Conservation (phyloP, 2,797 vertebrate genomes). For the Hafferia zeledoni region DNA sequence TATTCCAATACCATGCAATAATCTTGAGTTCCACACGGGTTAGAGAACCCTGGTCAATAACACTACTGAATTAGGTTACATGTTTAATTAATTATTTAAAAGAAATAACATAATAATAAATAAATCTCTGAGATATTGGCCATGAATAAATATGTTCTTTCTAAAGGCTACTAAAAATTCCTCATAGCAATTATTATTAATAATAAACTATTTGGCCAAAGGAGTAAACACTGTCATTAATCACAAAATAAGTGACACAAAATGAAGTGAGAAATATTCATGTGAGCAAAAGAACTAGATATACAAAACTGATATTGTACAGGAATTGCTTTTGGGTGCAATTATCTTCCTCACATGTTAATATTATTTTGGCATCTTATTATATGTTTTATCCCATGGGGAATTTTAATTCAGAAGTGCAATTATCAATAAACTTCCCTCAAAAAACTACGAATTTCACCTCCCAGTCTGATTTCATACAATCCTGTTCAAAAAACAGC, state of each 20-base stretch:
- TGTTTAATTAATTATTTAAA: constrained; percentile 4
- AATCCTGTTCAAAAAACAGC: neutral
- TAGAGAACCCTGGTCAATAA: neutral
- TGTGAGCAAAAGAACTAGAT: neutral
- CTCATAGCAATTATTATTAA: neutral
- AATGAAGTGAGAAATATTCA: constrained; percentile 35
- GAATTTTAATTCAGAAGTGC: constrained; percentile 45
- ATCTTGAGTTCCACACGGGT: neutral
- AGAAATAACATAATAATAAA: constrained; percentile 3
- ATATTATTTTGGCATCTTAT: constrained; percentile 37
- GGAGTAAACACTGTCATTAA: neutral
- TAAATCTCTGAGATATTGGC: neutral
- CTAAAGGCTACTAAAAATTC: neutral
- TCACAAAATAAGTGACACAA: constrained; percentile 11
- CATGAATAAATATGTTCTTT: neutral
- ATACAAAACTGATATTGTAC: neutral
- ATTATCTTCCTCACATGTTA: constrained; percentile 42
- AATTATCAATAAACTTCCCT: constrained; percentile 1
- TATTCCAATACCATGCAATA: neutral
- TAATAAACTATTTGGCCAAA: constrained; percentile 4
- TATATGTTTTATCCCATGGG: constrained; percentile 12
- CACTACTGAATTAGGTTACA: neutral
- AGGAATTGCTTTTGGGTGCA: constrained; percentile 40
- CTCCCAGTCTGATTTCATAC: neutral
- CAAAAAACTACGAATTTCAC: neutral